These are phyloP conservation scores for Nymphalis c-album DNA, from an alignment of 2,888 invertebrate genomes.

Conservation along the genomic window DNA sequence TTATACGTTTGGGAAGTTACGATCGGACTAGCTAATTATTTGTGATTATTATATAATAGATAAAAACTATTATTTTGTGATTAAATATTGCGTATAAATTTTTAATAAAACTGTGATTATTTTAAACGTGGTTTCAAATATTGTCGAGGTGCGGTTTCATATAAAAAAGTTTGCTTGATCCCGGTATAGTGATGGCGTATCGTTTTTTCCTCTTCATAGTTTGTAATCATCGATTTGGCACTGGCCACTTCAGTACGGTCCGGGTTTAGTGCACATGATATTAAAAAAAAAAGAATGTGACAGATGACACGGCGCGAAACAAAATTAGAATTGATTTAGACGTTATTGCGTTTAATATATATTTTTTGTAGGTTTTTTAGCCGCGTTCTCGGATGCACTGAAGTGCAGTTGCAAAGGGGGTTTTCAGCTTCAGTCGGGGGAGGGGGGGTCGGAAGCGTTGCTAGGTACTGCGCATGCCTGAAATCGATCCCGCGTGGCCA, in stretches of 20 bases:
- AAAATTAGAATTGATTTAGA: constrained; percentile 34
- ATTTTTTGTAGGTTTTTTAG: constrained; percentile 56
- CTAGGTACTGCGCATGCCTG: constrained; percentile 66
- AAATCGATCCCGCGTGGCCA: constrained; percentile 74
- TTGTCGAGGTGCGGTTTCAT: constrained; percentile 60
- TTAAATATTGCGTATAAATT: constrained; percentile 69
- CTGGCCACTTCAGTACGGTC: constrained; percentile 26
- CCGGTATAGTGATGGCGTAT: constrained; percentile 48
- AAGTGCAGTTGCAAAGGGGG: constrained; percentile 73
- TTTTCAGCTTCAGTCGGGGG: constrained; percentile 52
- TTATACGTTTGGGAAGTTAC: constrained; percentile 70
- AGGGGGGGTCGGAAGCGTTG: constrained; percentile 56
- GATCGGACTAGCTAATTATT: constrained; percentile 55
- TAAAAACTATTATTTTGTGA: constrained; percentile 63
- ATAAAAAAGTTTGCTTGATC: constrained; percentile 54
- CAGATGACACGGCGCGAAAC: constrained; percentile 33
- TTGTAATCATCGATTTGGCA: constrained; percentile 49
- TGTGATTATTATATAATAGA: constrained; percentile 53
- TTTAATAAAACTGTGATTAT: constrained; percentile 62
- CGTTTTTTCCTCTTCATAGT: constrained; percentile 80
- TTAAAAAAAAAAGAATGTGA: constrained; percentile 22
- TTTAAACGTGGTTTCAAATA: constrained; percentile 52
- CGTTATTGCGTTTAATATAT: constrained; percentile 50
- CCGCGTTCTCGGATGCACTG: constrained; percentile 74
- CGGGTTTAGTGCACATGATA: constrained; percentile 40